Conservation (phyloP, 2,113 vertebrate species). For the Pelvicachromis taeniatus region DNA sequence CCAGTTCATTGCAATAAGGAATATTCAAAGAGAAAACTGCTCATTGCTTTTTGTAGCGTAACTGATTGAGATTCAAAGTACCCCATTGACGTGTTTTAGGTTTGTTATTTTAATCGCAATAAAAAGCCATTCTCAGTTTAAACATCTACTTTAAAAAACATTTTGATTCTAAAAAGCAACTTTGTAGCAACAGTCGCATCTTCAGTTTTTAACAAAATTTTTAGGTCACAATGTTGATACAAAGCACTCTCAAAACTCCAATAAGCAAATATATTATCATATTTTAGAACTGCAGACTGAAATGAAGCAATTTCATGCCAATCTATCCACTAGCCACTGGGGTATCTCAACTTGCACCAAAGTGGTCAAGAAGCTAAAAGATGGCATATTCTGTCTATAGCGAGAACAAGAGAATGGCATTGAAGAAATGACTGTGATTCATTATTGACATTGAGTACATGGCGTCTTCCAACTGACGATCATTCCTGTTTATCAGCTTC, state of each 20-base stretch:
- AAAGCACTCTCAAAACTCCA: background rate
- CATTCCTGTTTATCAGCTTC: conserved; percentile 26
- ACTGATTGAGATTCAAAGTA: background rate
- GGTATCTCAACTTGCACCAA: background rate
- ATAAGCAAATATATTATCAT: background rate
- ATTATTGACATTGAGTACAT: conserved; percentile 1
- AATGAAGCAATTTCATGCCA: background rate
- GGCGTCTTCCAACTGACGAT: conserved; percentile 3
- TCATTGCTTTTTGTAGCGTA: background rate
- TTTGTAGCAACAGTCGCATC: background rate
- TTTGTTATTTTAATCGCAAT: background rate
- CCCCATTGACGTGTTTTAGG: background rate
- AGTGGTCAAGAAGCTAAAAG: background rate
- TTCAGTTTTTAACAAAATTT: background rate
- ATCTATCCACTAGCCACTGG: background rate
- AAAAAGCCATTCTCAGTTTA: background rate
- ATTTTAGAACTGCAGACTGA: background rate
- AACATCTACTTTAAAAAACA: background rate
- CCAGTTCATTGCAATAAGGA: background rate
- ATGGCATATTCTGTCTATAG: background rate
- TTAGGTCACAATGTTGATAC: background rate
- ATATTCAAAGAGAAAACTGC: background rate
- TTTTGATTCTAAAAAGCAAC: background rate
- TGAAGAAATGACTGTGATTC: conserved; percentile 7
- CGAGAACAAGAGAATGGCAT: background rate